Percentiles rank a stretch among this genome's conserved stretches.
These are phyloP conservation scores for Clarias macrocephalus DNA, from an alignment of 2,113 vertebrate genomes.

Conservation along the genomic window DNA sequence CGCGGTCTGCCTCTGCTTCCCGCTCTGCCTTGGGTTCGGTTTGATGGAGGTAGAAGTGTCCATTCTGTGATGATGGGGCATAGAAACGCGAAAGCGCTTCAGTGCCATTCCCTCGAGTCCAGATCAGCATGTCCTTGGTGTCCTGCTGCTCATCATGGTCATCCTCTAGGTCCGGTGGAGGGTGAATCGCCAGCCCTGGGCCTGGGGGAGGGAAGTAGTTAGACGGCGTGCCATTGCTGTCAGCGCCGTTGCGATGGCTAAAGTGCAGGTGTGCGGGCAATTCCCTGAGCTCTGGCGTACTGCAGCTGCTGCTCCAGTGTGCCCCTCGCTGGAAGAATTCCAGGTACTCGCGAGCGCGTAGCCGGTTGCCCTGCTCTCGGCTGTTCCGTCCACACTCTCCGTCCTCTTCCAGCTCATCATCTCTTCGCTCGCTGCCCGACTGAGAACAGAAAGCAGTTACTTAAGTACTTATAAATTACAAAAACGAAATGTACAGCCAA, in stretches of 20 bases:
- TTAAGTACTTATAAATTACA: neutral
- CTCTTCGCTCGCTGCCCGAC: constrained; percentile 72
- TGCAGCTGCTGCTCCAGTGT: constrained; percentile 79
- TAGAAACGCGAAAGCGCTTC: constrained; percentile 71
- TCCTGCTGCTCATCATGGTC: constrained; percentile 79
- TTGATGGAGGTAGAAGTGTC: constrained; percentile 77
- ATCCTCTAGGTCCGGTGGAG: constrained; percentile 75
- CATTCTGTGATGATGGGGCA: constrained; percentile 81
- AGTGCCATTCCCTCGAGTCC: constrained; percentile 62
- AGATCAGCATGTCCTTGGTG: constrained; percentile 44
- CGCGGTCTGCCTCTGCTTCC: constrained; percentile 65
- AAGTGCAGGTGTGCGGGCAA: constrained; percentile 75
- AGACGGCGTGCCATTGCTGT: constrained; percentile 69
- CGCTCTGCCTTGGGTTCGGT: constrained; percentile 72
- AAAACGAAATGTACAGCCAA: neutral
- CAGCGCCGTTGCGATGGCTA: constrained; percentile 74
- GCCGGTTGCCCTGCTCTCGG: constrained; percentile 85
- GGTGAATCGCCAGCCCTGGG: constrained; percentile 64
- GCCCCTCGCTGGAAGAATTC: constrained; percentile 93
- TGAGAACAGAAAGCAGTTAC: constrained; percentile 51
- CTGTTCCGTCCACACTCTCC: constrained; percentile 60
- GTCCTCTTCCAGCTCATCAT: constrained; percentile 62
- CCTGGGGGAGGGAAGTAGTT: constrained; percentile 72
- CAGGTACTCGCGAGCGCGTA: constrained; percentile 92
- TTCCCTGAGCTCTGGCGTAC: constrained; percentile 80